A percentile compares a stretch with the other conserved stretches of the same genome.
Conservation (phyloP, 2,113 vertebrate genomes). For the Dromas ardeola region DNA sequence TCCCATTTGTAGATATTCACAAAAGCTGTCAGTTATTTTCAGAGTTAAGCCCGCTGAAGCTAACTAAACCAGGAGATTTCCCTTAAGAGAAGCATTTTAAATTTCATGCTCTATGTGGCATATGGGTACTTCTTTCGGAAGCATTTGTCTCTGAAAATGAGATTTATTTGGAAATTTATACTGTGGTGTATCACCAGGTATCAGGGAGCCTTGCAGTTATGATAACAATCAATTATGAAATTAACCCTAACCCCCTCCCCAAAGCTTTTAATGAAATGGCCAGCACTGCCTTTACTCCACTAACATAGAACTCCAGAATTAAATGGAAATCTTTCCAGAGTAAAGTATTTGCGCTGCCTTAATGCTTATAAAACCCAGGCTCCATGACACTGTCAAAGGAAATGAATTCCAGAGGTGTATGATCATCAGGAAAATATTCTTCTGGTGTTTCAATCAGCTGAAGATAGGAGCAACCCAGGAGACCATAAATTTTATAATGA, state of each 20-base stretch:
- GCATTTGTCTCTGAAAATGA: not conserved
- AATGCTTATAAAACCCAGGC: not conserved
- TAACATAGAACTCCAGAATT: not conserved
- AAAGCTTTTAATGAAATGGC: not conserved
- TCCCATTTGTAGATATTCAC: not conserved
- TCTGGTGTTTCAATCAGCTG: conserved; percentile 1
- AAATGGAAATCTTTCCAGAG: not conserved
- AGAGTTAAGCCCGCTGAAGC: not conserved
- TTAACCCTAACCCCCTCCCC: not conserved
- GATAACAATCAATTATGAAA: not conserved
- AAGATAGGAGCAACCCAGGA: not conserved
- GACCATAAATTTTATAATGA: conserved; percentile 9
- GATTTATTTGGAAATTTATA: not conserved
- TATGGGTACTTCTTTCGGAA: not conserved
- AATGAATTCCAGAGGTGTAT: conserved; percentile 7
- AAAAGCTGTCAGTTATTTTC: not conserved
- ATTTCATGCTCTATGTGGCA: not conserved
- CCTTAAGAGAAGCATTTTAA: not conserved
- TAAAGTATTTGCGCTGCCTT: not conserved
- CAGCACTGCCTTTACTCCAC: not conserved
- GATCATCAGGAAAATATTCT: conserved; percentile 5
- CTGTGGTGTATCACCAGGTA: not conserved
- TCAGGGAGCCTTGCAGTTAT: not conserved
- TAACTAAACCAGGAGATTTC: not conserved
- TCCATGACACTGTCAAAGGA: not conserved